A percentile compares a stretch with the other conserved stretches of the same genome.
These are phyloP conservation scores for Oryzias sinensis DNA, from an alignment of 2,797 vertebrate genomes.

Conservation along the genomic window DNA sequence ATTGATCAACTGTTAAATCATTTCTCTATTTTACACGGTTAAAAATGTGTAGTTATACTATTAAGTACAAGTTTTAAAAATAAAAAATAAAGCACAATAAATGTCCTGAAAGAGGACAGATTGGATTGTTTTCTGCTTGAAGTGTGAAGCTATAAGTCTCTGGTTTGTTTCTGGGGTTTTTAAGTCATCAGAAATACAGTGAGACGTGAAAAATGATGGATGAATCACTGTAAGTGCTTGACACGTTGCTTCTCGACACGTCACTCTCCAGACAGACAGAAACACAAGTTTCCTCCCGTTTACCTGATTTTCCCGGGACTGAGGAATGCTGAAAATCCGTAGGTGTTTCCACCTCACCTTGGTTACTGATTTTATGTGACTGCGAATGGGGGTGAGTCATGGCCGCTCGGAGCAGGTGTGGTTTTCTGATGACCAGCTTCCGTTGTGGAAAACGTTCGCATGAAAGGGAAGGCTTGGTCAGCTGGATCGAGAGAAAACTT, in stretches of 20 bases:
- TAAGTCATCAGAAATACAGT: conserved; percentile 10
- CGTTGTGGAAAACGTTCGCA: conserved; percentile 50
- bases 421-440: conserved; percentile 48
- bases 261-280: conserved; percentile 10
- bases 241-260: conserved; percentile 25
- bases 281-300: conserved; percentile 58
- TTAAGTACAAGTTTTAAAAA: too few relatives aligned
- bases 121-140: too few relatives aligned
- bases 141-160: too few relatives aligned
- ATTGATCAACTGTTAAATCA: too few relatives aligned
- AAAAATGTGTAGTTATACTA: too few relatives aligned
- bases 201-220: conserved; percentile 19
- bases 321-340: conserved; percentile 50
- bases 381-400: conserved; percentile 51
- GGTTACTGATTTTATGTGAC: conserved; percentile 50
- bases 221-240: conserved; percentile 36
- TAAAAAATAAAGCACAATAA: too few relatives aligned
- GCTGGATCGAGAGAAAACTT: conserved; percentile 34
- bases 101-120: too few relatives aligned
- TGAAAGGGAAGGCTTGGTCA: conserved; percentile 40
- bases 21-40: too few relatives aligned
- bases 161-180: too few relatives aligned
- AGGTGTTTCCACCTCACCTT: conserved; percentile 60
- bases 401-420: conserved; percentile 56
- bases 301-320: conserved; percentile 21